Evolutionary conservation across 30 jellyfish, hydroid and myxozoan genomes (phyloP), one percentile per base, ranked within the genome.

Genomic region (Turritopsis dohrnii): DNA sequence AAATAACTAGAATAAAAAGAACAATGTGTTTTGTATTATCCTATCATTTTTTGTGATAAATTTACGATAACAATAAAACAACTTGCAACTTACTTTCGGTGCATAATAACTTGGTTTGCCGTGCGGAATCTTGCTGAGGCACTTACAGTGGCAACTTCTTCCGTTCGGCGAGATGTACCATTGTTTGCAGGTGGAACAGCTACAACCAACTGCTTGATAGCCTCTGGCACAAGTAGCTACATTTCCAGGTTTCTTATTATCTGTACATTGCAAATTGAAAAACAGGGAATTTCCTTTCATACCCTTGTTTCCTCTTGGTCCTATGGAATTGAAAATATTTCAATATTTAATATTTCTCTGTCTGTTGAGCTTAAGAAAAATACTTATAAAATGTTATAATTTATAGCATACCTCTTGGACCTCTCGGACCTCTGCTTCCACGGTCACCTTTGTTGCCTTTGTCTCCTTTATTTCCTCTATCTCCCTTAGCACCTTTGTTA

Each of bases 301-400:
- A 69, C 77, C 77, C 19, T 69, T 69, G 77, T 69, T 21, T n/a
- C 77, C 77, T 69, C 30, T 69, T 8, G 77, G 31, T n/a, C 77
- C 77, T 69, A 1, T 60, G 21, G 21, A 60, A 60, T 18, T 60
- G 21, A 60, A 60, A 18, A 60, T 0, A 60, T 0, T 21, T 0
- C 21, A 0, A 60, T 60, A 18, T 18, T 60, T n/a, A n/a, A n/a
- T n/a, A n/a, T n/a, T n/a, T n/a, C n/a, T n/a, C n/a, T n/a, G n/a
- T n/a, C n/a, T n/a, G n/a, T n/a, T n/a, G n/a, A n/a, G 73, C 21
- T 18, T 60, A 18, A 60, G 21, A 18, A 60, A 60, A 60, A 0
- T 60, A 60, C 19, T 18, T 60, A 0, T 0, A 60, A 60, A 60
- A 21, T 5, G 60, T 41, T 3, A 5, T 3, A 41, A 41, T 3